These are phyloP conservation scores for Naso thynnoides DNA, from an alignment of 2,797 vertebrate genomes.

Conservation along the genomic window DNA sequence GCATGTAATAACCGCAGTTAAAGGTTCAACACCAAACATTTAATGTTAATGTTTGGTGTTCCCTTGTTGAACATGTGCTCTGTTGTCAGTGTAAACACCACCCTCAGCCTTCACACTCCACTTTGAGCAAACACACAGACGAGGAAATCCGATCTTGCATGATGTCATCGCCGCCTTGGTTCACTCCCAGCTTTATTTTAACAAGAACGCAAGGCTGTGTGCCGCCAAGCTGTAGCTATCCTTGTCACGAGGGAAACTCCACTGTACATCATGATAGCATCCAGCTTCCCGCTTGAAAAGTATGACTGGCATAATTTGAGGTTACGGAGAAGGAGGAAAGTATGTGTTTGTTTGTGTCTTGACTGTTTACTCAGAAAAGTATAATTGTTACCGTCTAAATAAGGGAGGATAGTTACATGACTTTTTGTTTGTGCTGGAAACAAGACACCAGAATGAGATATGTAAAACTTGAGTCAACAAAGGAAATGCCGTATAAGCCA, in stretches of 20 bases:
- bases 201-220: conserved; percentile 17
- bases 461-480: conserved; percentile 40
- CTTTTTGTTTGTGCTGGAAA: conserved; percentile 38
- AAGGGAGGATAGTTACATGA: conserved; percentile 34
- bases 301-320: conserved; percentile 56
- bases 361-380: conserved; percentile 50
- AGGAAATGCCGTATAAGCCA: conserved; percentile 10
- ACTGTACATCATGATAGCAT: conserved; percentile 60
- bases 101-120: conserved; percentile 20
- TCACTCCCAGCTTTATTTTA: conserved; percentile 44
- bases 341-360: conserved; percentile 63
- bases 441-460: conserved; percentile 28
- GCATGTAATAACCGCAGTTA: conserved; percentile 50
- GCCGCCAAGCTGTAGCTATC: conserved; percentile 28
- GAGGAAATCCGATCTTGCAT: conserved; percentile 48
- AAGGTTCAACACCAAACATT: conserved; percentile 38
- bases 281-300: conserved; percentile 49
- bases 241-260: conserved; percentile 44
- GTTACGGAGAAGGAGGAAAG: conserved; percentile 50
- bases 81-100: conserved; percentile 65
- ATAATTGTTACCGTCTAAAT: conserved; percentile 38
- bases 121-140: conserved; percentile 58
- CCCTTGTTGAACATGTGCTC: conserved; percentile 24
- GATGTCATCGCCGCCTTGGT: conserved; percentile 55
- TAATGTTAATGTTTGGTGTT: conserved; percentile 52